Conservation (phyloP, 2,888 invertebrate genomes). For the Drosophila quinaria region DNA sequence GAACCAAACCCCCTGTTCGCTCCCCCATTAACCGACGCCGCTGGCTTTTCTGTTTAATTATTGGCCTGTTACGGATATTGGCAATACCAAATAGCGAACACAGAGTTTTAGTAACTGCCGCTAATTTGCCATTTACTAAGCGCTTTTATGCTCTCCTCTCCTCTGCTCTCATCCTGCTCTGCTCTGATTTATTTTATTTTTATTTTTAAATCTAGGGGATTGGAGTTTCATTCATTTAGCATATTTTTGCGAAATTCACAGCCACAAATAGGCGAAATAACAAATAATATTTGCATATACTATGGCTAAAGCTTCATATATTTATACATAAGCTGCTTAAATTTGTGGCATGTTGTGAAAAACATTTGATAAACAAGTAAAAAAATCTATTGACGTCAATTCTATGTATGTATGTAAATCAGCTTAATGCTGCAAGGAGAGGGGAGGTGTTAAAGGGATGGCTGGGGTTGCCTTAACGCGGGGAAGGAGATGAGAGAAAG, state of each 20-base stretch:
- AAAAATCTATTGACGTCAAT: constrained; percentile 63
- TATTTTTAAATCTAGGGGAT: constrained; percentile 5
- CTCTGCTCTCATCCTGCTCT: not conserved
- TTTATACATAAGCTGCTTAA: constrained; percentile 67
- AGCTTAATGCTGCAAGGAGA: constrained; percentile 39
- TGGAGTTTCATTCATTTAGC: constrained; percentile 65
- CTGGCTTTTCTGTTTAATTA: constrained; percentile 39
- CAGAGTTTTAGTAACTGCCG: constrained; percentile 61
- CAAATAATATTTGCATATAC: constrained; percentile 58
- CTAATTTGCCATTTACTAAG: constrained; percentile 62
- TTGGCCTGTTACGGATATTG: constrained; percentile 36
- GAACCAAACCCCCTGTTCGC: constrained; percentile 4
- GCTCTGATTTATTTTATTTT: constrained; percentile 12
- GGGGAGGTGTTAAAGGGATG: not conserved
- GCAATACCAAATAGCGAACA: constrained; percentile 26
- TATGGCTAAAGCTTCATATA: constrained; percentile 9
- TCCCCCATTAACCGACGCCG: constrained; percentile 2
- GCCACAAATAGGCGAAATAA: constrained; percentile 58
- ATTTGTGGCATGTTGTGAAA: constrained; percentile 50
- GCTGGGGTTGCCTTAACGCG: not conserved
- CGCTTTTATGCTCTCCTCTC: constrained; percentile 27
- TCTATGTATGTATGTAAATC: constrained; percentile 50
- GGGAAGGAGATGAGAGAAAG: constrained; percentile 44
- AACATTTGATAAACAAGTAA: constrained; percentile 34
- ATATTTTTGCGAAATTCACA: constrained; percentile 73